Evolutionary conservation across 2,888 invertebrate genomes (phyloP), one percentile per base, ranked within the genome.

Genomic region (Beris chalybata): DNA sequence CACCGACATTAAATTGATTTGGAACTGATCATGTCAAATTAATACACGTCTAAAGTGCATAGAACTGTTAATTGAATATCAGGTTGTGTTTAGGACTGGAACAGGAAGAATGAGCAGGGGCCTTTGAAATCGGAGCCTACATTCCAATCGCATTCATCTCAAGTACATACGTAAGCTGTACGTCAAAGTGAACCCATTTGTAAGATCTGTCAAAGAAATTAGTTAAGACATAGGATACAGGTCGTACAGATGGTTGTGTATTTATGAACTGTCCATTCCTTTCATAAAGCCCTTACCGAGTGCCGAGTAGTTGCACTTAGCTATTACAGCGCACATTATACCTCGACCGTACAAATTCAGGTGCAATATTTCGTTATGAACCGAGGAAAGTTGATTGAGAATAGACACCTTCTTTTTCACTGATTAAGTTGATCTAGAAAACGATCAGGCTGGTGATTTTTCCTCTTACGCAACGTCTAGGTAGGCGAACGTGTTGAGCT

Each of bases 201-300:
- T 22, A 61, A 61, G 50, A 50, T 52, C 50, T 61, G 61, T 52
- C 52, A 32, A 52, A 61, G 61, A 61, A 61, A 61, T 61, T 61
- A 61, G 44, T 61, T 61, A 38, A 61, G 52, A 50, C 13, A 61
- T 50, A 61, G 50, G 50, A 50, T 22, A 13, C 32, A 52, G 61
- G 32, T 31, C 43, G 61, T 38, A 43, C 38, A 15, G 38, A 61
- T 22, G 22, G 22, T 22, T 22, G 22, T 22, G 22, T 22, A 22
- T 22, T 22, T 22, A 22, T 3, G 22, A 22, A 22, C 22, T 3
- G 2, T 22, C 2, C 50, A 52, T 61, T 22, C 43, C 38, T 50
- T 59, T 48, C 44, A 31, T 15, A 32, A 31, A 13, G 48, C 30
- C 32, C 29, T 47, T 47, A 57, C 45, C 9, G 13, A 9, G 31